Percentiles rank a stretch among this genome's conserved stretches.
These are phyloP conservation scores for Blastomussa wellsi DNA, from an alignment of 92 coral and sea anemone species.

Conservation along the genomic window DNA sequence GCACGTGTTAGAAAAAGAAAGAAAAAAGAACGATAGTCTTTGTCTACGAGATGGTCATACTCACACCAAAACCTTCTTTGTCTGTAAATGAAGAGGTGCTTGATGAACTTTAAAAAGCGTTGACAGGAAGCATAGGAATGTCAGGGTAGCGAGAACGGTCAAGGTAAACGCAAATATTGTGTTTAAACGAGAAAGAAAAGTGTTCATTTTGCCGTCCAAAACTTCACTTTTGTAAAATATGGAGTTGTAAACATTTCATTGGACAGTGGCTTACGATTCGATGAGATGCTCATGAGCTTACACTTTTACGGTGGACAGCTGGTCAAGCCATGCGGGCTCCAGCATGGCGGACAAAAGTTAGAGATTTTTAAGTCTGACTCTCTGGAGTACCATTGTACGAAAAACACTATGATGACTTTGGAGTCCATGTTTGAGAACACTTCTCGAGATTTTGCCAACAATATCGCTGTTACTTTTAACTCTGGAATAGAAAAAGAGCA, in stretches of 20 bases:
- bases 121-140: conserved; percentile 85
- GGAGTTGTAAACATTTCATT: conserved; percentile 47
- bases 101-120: conserved; percentile 76
- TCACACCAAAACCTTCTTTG: conserved; percentile 88
- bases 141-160: conserved; percentile 92
- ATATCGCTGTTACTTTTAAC: conserved; percentile 64
- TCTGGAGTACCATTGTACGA: neutral
- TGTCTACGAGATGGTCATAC: conserved; percentile 31
- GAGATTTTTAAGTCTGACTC: neutral
- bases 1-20: conserved; percentile 26
- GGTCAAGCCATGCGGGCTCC: conserved; percentile 23
- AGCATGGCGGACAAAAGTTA: conserved; percentile 56
- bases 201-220: conserved; percentile 76
- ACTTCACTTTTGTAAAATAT: neutral
- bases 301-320: neutral
- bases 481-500: conserved; percentile 52
- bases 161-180: conserved; percentile 94
- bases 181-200: conserved; percentile 94
- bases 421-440: conserved; percentile 27
- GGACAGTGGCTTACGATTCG: conserved; percentile 44
- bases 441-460: conserved; percentile 24
- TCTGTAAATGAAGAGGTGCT: conserved; percentile 69
- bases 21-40: neutral
- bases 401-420: conserved; percentile 11
- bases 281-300: conserved; percentile 26